A percentile compares a stretch with the other conserved stretches of the same genome.
phyloP scores from a whole-genome alignment of 2,797 vertebrate species.

The Gephyroberyx darwinii region DNA sequence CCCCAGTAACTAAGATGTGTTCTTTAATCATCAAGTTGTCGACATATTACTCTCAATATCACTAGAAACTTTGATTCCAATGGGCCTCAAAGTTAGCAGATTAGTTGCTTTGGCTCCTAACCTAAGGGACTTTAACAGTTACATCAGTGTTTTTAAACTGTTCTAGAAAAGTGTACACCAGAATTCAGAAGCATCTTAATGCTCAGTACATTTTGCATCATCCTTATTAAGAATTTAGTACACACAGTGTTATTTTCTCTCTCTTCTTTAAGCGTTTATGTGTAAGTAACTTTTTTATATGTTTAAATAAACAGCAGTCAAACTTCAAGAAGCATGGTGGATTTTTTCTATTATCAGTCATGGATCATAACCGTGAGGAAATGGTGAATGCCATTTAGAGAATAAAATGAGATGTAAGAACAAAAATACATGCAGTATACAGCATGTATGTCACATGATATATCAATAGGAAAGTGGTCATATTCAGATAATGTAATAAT shows the following conservation, averaged over 20 bases:
- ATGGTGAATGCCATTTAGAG: neutral
- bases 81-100: neutral
- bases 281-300: too few species aligned
- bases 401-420: neutral
- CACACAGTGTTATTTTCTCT: too few species aligned
- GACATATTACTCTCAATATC: conserved; percentile 22
- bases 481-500: neutral
- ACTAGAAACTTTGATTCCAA: neutral
- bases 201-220: neutral
- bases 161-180: neutral
- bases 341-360: too few species aligned
- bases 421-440: too few species aligned
- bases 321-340: too few species aligned
- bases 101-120: conserved; percentile 7
- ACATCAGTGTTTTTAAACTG: neutral
- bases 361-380: neutral
- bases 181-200: neutral
- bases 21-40: neutral
- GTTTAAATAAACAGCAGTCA: too few species aligned
- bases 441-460: neutral
- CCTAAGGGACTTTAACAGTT: neutral
- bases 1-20: neutral
- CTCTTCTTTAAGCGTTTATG: too few species aligned
- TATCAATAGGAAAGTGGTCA: neutral
- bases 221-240: too few species aligned